phyloP scores from a whole-genome alignment of 2,113 vertebrate genomes.

The Hyperoodon ampullatus region DNA sequence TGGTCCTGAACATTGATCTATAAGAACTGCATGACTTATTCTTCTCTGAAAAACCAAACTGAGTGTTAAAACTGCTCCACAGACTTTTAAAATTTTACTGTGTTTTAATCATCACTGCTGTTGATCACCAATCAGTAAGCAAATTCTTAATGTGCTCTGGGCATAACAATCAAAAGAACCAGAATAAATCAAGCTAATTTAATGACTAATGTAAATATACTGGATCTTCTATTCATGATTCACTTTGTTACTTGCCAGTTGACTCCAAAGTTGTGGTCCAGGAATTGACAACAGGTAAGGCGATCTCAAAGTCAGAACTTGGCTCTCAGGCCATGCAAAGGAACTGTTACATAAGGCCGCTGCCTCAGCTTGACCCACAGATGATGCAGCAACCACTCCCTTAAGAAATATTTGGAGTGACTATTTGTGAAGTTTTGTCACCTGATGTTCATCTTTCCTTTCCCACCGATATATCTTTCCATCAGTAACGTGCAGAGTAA shows the following conservation, averaged over 20 bases:
- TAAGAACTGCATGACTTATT: background rate
- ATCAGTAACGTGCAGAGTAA: background rate
- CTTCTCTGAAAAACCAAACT: background rate
- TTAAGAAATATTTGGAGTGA: background rate
- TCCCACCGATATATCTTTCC: background rate
- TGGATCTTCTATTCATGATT: background rate
- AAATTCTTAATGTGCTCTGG: background rate
- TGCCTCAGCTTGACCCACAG: background rate
- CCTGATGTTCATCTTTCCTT: background rate
- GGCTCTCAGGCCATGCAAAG: background rate
- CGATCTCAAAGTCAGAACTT: background rate
- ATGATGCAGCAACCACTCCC: background rate
- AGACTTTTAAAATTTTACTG: background rate
- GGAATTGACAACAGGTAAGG: background rate
- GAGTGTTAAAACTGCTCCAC: background rate
- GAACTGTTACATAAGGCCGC: background rate
- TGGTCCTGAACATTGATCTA: background rate
- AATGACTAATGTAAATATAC: background rate
- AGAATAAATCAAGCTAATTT: background rate
- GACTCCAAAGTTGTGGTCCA: background rate
- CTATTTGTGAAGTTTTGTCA: background rate
- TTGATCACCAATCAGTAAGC: slow-evolving; percentile 1
- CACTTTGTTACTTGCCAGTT: background rate
- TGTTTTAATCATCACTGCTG: slow-evolving; percentile 17
- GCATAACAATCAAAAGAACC: background rate